Evolutionary conservation across 2,797 vertebrate species (phyloP), one percentile per base, ranked within the genome.

Genomic region (Picus viridis): DNA sequence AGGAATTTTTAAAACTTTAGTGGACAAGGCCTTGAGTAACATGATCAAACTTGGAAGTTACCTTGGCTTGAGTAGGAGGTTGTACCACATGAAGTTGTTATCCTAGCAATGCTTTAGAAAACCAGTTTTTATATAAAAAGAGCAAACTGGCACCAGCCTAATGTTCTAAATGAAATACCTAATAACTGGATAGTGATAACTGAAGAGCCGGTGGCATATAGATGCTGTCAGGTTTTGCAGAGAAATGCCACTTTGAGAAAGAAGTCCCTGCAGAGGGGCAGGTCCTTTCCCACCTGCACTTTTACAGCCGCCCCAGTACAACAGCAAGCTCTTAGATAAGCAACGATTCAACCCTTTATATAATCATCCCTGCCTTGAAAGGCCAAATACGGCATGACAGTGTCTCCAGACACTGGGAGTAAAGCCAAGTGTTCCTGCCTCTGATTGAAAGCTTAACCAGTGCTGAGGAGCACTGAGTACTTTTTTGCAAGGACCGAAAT

Each of bases 281-380:
- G 61, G 6, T 89, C 12, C 16, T 79, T 78, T 80, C 26, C 34
- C 10, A 45, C 16, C 54, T 91, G 57, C 15, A 23, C 27, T 77
- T 83, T 20, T 23, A 45, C 49, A 78, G 67, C 61, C 83, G 70
- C 41, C 61, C 14, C 36, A 56, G 64, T 23, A 39, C 20, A 69
- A 2, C 51, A 89, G 58, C 12, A 62, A 83, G 51, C 39, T 39
- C 47, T 72, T 47, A 75, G 75, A 59, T 77, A 77, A 91, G 78
- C 12, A 30, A 30, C 61, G 88, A 3, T 86, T 95, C 82, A 94
- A 45, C 61, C 83, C 29, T 76, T 96, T 92, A 85, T 61, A 16
- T 94, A 83, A 95, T 81, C 63, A 63, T 47, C 34, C 76, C 53
- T 93, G 70, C 32, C 39, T 77, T 62, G 65, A 65, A 78, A 90